Evolutionary conservation across 2,888 invertebrate genomes (phyloP), one percentile per base, ranked within the genome.

Genomic region (Cactoblastis cactorum): DNA sequence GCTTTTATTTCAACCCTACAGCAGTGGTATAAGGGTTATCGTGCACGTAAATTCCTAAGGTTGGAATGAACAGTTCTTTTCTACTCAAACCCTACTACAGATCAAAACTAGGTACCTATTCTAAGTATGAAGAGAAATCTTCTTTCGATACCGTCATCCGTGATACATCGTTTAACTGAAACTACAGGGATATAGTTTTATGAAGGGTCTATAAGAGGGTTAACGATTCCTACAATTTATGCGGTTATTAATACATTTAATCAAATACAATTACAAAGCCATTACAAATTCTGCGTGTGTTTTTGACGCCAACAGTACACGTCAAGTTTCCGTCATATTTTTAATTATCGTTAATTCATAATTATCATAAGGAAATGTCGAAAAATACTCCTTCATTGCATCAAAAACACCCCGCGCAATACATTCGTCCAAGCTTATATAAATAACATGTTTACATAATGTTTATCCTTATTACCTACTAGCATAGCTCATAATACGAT

Each of bases 81-180:
- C 73, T 74, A 74, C 64, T 56, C 63, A 58, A 62, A 70, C 61
- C 67, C 65, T 56, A 49, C 69, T 72, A 70, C 67, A 56, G 63
- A 65, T 69, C 59, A 58, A 61, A 61, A 54, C 62, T n/a, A n/a
- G n/a, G n/a, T 73, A 62, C 53, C 62, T 74, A 63, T 53, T 52
- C 55, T 62, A 74, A 54, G 45, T 67, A 71, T 62, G 58, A 63
- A 65, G 58, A 62, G 50, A 63, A 62, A 59, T 57, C 52, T 54
- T 53, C 55, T 52, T 56, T 55, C 53, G 58, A 59, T 58, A 55
- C 58, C 47, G 43, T 56, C 50, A 59, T 53, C 56, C 51, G 52
- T 56, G 53, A 47, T 43, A 53, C 43, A 47, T 5, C n/a, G 19
- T 37, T 28, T 9, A 28, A 46, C 14, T 35, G 14, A 35, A 35